Evolutionary conservation across 2,888 invertebrate genomes (phyloP).

Genomic region (Eupithecia subumbrata): DNA sequence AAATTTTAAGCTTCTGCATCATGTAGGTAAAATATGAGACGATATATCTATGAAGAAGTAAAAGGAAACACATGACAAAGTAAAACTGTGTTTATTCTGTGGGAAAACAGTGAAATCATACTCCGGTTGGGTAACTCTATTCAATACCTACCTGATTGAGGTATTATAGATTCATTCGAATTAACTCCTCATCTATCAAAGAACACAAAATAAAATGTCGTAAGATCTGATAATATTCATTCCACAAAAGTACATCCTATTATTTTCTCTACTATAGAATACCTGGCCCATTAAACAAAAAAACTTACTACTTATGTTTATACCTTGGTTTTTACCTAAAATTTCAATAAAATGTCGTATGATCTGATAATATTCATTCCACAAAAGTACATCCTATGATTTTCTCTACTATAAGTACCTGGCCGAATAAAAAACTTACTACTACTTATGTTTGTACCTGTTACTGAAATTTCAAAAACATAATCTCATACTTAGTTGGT

Average conservation of each 20-base stretch:
- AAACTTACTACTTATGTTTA: neutral
- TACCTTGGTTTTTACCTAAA: no score
- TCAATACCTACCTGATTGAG: neutral
- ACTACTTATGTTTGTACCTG: neutral
- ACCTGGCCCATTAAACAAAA: neutral
- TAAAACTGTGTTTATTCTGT: neutral
- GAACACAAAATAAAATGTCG: no score
- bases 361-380: no score
- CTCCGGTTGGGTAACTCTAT: neutral
- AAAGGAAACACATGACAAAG: no score
- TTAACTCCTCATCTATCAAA: no score
- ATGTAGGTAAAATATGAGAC: neutral
- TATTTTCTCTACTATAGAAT: neutral
- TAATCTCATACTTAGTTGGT: neutral
- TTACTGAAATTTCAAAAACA: neutral
- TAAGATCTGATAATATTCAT: no score
- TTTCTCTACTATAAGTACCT: neutral
- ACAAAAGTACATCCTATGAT: no score
- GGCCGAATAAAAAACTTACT: neutral
- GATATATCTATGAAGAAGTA: neutral
- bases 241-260: no score
- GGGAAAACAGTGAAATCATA: neutral
- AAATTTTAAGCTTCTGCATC: neutral
- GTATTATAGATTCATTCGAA: neutral
- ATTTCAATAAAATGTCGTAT: no score